Percentiles rank a stretch among this genome's conserved stretches.
Evolutionary conservation across 2,113 vertebrate genomes (phyloP).

Genomic region (Vireo altiloquus): DNA sequence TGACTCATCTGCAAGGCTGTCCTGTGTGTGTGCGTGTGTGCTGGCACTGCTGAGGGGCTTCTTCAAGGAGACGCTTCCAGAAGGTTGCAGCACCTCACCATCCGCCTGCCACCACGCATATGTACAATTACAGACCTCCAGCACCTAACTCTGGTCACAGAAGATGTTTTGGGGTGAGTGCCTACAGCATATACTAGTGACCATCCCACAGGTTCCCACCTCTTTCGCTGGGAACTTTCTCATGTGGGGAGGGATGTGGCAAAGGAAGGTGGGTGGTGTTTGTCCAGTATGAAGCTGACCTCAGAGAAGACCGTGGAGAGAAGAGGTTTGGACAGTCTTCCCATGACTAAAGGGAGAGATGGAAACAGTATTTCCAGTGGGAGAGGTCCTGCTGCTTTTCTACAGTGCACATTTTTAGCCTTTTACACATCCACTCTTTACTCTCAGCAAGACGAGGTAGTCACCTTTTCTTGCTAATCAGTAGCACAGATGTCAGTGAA

Average conservation of each 20-base stretch:
- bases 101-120: no score
- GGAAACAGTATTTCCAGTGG: not conserved
- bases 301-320: not conserved
- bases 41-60: no score
- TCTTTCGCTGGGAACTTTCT: not conserved
- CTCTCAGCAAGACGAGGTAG: not conserved
- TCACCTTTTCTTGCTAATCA: not conserved
- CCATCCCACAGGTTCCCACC: not conserved
- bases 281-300: not conserved
- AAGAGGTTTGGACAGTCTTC: not conserved
- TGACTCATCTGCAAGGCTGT: no score
- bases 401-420: not conserved
- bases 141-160: not conserved
- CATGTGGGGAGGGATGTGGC: rapidly evolving
- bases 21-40: no score
- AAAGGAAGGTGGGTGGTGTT: not conserved
- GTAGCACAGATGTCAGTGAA: not conserved
- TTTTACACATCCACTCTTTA: not conserved
- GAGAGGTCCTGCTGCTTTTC: not conserved
- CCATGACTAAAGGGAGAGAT: not conserved
- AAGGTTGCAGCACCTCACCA: no score
- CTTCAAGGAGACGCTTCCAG: no score
- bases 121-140: not conserved
- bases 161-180: not conserved
- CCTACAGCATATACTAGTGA: not conserved